phyloP scores from a whole-genome alignment of 2,888 invertebrate genomes.

The Drosophila quinaria region DNA sequence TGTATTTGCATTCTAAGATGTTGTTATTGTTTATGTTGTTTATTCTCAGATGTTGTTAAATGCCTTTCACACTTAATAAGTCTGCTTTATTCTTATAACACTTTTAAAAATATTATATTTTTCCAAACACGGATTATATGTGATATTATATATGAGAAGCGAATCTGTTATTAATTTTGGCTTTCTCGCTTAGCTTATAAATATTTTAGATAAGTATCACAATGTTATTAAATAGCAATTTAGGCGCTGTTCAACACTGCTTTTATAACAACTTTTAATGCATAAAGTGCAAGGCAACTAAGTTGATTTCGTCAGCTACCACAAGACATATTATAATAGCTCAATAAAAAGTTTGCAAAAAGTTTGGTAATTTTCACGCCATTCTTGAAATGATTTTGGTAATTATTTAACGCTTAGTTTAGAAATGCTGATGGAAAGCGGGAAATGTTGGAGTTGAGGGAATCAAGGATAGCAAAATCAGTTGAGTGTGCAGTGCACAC shows the following conservation, averaged over 20 bases:
- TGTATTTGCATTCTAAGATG: not conserved
- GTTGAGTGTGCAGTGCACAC: not conserved
- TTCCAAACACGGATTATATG: too few relatives aligned
- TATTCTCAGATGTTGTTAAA: not conserved
- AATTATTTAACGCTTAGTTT: constrained; percentile 14
- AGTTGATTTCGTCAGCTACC: not conserved
- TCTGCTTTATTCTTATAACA: too few relatives aligned
- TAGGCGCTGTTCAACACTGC: not conserved
- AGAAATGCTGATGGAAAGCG: not conserved
- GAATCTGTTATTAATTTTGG: not conserved
- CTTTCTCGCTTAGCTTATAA: not conserved
- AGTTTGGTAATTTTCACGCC: constrained; percentile 28
- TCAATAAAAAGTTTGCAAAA: constrained; percentile 6
- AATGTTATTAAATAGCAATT: not conserved
- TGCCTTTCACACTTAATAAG: too few relatives aligned
- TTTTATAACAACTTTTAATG: not conserved
- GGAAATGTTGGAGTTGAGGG: not conserved
- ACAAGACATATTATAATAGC: constrained; percentile 2
- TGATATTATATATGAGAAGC: too few relatives aligned
- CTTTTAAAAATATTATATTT: too few relatives aligned
- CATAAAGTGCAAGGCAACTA: not conserved
- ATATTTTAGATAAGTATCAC: not conserved
- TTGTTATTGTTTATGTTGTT: too few relatives aligned
- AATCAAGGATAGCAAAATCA: not conserved
- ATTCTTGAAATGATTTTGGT: constrained; percentile 19